A percentile compares a stretch with the other conserved stretches of the same genome.
Evolutionary conservation across 2,888 invertebrate species (phyloP).

Genomic region (Polylopha cassiicola): DNA sequence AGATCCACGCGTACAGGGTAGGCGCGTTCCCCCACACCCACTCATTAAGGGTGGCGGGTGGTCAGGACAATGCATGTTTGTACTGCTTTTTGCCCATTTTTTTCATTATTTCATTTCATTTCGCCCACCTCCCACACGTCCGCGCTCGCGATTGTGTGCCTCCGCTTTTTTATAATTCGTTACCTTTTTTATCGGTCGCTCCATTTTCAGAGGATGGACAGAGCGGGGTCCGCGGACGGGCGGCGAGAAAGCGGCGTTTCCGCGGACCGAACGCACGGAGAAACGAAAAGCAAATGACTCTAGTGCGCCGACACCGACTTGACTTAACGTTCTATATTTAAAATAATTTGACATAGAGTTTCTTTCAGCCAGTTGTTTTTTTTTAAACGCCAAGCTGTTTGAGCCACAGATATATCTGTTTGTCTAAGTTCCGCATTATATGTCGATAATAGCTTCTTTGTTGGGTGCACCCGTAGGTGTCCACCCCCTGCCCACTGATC

Average conservation of each 20-base stretch:
- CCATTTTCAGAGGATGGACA: constrained; percentile 75
- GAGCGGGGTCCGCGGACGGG: constrained; percentile 43
- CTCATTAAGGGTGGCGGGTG: constrained; percentile 67
- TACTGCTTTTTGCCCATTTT: constrained; percentile 77
- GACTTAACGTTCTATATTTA: too few species aligned
- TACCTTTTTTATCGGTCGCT: constrained; percentile 77
- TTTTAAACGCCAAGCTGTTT: constrained; percentile 37
- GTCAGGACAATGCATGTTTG: constrained; percentile 76
- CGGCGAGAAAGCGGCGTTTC: constrained; percentile 35
- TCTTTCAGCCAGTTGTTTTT: neutral
- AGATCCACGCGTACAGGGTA: constrained; percentile 49
- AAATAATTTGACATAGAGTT: too few species aligned
- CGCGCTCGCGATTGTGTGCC: constrained; percentile 75
- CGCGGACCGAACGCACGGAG: constrained; percentile 20
- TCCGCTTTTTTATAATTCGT: constrained; percentile 77
- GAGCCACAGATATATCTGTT: constrained; percentile 33
- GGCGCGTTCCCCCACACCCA: constrained; percentile 43
- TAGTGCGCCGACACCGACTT: too few species aligned
- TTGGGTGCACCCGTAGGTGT: constrained; percentile 51
- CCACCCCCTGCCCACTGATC: constrained; percentile 35
- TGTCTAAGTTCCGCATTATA: constrained; percentile 64
- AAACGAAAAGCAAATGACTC: too few species aligned
- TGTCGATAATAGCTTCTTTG: constrained; percentile 61
- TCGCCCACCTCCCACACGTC: constrained; percentile 74
- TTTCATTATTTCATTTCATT: constrained; percentile 78